Base-by-base conservation (phyloP, 2,888 invertebrate genomes). In the Cephus runcator region DNA sequence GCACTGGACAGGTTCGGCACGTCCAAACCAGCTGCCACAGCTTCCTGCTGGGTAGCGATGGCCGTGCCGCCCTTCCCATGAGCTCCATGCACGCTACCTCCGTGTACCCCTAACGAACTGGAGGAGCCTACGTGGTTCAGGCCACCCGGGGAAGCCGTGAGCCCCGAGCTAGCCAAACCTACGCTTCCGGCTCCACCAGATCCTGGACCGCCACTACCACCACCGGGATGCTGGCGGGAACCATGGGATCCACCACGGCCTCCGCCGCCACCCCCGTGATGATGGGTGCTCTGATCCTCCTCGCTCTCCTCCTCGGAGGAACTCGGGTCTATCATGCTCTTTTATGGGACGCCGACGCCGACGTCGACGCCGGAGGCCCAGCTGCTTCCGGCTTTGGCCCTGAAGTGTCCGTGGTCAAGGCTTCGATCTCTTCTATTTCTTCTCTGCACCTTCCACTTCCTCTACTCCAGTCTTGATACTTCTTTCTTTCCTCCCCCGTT, bases 221-320 rank as follows among this genome's bases (percentile, higher is more conserved):
- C 92, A 79, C 92, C 91, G 86, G 92, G 92, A 84, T 93, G 93
- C 82, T 92, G 92, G 78, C 91, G 90, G 77, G 88, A 83, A 82
- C 90, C 91, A 84, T 91, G 91, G 85, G 91, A 90, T 81, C 84
- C 82, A 81, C 84, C 85, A 80, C 88, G 84, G 84, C 85, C 84
- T 80, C 86, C 86, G 87, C 87, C 89, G 86, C 85, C 90, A 86
- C 83, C 89, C 84, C 80, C 91, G 88, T 85, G 90, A 87, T 85
- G 93, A 88, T 92, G 94, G 93, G 56, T 56, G 56, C 93, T 95
- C 92, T 96, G 96, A 92, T 98, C 98, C 92, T 97, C 98, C 86
- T 98, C 98, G 86, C 96, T 97, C 91, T 98, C 98, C 92, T 98
- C 98, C 92, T 98, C 98, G 82, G 98, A 98, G 85, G 98, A 98